Base-by-base conservation (phyloP, 2,888 invertebrate genomes). In the Nomada goodeniana region DNA sequence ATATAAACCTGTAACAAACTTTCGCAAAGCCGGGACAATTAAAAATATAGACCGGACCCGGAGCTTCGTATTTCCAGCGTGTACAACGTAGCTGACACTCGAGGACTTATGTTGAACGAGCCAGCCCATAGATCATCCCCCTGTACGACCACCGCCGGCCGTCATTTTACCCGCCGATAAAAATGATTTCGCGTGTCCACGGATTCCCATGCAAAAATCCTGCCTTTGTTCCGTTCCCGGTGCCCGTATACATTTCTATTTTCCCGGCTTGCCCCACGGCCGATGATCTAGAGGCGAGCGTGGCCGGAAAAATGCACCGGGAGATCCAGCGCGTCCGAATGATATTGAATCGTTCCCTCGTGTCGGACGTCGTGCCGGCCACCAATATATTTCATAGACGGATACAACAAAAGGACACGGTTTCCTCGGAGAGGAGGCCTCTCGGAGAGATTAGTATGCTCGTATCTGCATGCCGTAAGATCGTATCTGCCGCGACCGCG, bases 401-500 rank as follows among this genome's bases (percentile, higher is more conserved):
- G 85, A 88, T 86, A 80, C 90, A 90, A 89, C 89, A 90, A 89
- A 90, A 89, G 89, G 86, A 89, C 88, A 85, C 76, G 82, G 87
- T 89, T 88, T 88, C 80, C 88, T 82, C 85, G 80, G 82, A 82
- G 82, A 57, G 57, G 23, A 80, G 77, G 73, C 76, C 86, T 80
- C 87, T 79, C 87, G 78, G 87, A 89, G 88, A 91, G 92, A 92
- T 92, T 92, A 91, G 92, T 91, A 93, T 92, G 91, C 93, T 90
- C 91, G 92, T 91, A 93, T 93, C 92, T 92, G 92, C 92, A 92
- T 91, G 91, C 92, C 91, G 90, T 89, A 89, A 92, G 93, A 93
- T 93, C 91, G 92, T 93, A 92, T 93, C 93, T 92, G 88, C 89
- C 87, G 90, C 88, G 88, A 90, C 90, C 90, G 91, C 89, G 90